phyloP scores from a whole-genome alignment of 1,140 invertebrate species.

The Bursaphelenchus mucronatus region DNA sequence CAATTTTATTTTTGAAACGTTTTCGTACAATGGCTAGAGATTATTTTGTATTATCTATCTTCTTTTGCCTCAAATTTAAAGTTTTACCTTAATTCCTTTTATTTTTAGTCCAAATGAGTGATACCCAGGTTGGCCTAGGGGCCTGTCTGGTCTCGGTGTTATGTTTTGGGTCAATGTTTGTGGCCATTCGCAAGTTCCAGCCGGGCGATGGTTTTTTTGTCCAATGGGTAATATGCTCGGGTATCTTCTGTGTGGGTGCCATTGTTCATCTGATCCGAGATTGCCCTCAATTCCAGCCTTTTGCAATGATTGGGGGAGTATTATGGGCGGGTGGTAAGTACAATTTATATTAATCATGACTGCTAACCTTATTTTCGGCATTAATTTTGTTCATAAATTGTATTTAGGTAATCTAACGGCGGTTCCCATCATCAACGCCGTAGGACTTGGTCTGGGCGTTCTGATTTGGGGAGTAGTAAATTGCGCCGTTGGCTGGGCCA shows the following conservation, averaged over 20 bases:
- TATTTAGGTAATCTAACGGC: conserved; percentile 45
- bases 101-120: background rate
- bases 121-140: conserved; percentile 31
- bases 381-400: background rate
- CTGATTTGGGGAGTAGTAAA: conserved; percentile 53
- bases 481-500: conserved; percentile 61
- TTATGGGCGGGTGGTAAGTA: conserved; percentile 40
- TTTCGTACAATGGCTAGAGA: no score
- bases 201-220: conserved; percentile 44
- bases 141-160: conserved; percentile 43
- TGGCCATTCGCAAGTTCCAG: conserved; percentile 34
- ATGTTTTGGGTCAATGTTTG: conserved; percentile 47
- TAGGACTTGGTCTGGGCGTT: conserved; percentile 53
- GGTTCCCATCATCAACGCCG: conserved; percentile 45
- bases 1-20: no score
- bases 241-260: conserved; percentile 29
- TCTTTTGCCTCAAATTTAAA: no score
- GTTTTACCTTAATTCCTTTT: no score
- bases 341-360: conserved; percentile 1
- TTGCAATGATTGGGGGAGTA: conserved; percentile 43
- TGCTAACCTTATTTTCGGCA: background rate
- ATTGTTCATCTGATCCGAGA: conserved; percentile 20
- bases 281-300: conserved; percentile 43
- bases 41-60: no score
- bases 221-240: conserved; percentile 41